Evolutionary conservation across 2,113 vertebrate species (phyloP).

Genomic region (Nothoprocta pentlandii): DNA sequence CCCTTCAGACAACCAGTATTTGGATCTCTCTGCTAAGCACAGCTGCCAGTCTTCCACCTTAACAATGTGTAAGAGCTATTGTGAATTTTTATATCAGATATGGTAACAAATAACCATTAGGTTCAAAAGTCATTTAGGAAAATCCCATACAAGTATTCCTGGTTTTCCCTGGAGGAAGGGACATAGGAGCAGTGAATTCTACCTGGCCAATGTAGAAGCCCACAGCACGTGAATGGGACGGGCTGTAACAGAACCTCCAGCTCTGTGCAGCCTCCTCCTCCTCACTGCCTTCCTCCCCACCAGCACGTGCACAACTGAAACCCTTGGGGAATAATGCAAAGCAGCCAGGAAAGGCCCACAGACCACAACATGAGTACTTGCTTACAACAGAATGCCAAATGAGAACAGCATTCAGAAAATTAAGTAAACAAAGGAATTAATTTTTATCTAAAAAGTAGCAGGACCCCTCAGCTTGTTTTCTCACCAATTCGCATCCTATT

Average conservation of each 20-base stretch:
- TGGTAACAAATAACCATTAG: background rate
- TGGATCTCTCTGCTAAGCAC: background rate
- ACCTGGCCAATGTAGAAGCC: background rate
- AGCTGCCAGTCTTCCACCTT: background rate
- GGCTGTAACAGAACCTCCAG: background rate
- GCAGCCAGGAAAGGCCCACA: background rate
- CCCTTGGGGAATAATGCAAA: background rate
- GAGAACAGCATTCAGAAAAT: background rate
- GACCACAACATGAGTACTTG: background rate
- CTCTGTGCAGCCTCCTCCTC: background rate
- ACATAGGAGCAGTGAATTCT: background rate
- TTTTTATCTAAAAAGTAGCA: background rate
- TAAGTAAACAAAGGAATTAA: background rate
- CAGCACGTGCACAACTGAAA: background rate
- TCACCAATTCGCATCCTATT: background rate
- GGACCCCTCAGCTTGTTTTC: background rate
- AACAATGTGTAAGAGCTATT: background rate
- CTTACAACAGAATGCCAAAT: background rate
- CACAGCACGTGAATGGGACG: background rate
- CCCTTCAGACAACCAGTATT: background rate
- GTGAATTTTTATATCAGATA: background rate
- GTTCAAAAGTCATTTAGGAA: background rate
- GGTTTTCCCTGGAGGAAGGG: background rate
- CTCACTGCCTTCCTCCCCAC: background rate
- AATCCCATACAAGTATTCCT: background rate